These are phyloP conservation scores for Xestia c-nigrum DNA, from an alignment of 2,888 invertebrate species.

Conservation along the genomic window DNA sequence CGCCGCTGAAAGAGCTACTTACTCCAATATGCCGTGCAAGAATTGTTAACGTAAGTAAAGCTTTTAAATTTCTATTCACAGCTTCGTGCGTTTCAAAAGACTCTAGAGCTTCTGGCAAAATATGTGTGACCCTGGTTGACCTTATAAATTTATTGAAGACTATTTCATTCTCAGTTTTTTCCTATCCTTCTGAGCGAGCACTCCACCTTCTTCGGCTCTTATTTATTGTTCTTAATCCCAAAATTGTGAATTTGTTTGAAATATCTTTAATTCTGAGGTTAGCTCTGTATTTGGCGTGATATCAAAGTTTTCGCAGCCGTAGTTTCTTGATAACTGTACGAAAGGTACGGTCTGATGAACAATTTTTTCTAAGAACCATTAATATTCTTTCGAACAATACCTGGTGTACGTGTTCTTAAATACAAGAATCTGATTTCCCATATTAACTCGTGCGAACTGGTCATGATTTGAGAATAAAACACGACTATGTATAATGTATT, in stretches of 20 bases:
- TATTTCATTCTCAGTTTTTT: slow-evolving; percentile 27
- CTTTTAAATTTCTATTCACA: slow-evolving; percentile 74
- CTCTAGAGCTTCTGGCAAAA: slow-evolving; percentile 30
- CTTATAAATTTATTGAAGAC: slow-evolving; percentile 44
- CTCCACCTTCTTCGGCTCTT: slow-evolving; percentile 25
- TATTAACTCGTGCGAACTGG: slow-evolving; percentile 14
- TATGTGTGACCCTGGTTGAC: slow-evolving; percentile 32
- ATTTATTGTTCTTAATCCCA: slow-evolving; percentile 57
- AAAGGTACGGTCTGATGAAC: slow-evolving; percentile 33
- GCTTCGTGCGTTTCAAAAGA: slow-evolving; percentile 55
- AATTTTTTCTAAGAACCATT: slow-evolving; percentile 27
- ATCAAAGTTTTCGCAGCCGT: slow-evolving; percentile 51
- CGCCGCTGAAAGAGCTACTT: slow-evolving; percentile 70
- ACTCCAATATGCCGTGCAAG: slow-evolving; percentile 69
- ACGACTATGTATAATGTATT: slow-evolving; percentile 28
- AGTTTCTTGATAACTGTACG: slow-evolving; percentile 53
- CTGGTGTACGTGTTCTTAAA: slow-evolving; percentile 3
- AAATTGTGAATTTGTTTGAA: slow-evolving; percentile 52
- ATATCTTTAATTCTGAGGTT: slow-evolving; percentile 42
- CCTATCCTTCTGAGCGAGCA: slow-evolving; percentile 21
- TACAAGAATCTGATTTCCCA: slow-evolving; percentile 2
- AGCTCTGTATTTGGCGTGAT: slow-evolving; percentile 46
- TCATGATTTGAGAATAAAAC: slow-evolving; percentile 17
- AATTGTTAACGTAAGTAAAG: slow-evolving; percentile 70
- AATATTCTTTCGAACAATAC: slow-evolving; percentile 28